A percentile compares a stretch with the other conserved stretches of the same genome.
Evolutionary conservation across 2,113 vertebrate genomes (phyloP).

Genomic region (Casuarius casuarius): DNA sequence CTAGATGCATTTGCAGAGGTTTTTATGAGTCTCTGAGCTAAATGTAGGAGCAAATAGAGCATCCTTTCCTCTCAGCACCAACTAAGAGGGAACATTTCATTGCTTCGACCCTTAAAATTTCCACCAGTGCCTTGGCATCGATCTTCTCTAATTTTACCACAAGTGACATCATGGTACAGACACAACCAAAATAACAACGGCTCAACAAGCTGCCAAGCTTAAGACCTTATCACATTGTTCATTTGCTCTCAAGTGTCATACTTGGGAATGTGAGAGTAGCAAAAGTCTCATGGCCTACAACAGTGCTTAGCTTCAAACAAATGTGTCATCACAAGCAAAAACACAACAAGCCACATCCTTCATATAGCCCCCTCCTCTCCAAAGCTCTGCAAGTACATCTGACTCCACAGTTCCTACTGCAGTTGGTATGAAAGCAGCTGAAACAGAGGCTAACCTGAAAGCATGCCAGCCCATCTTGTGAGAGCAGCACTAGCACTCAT

Average conservation of each 20-base stretch:
- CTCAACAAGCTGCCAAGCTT: neutral
- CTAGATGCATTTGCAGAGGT: neutral
- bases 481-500: neutral
- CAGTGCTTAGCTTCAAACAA: constrained; percentile 11
- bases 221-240: constrained; percentile 20
- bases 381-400: neutral
- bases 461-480: neutral
- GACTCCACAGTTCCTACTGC: neutral
- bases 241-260: neutral
- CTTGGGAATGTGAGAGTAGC: neutral
- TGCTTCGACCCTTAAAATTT: constrained; percentile 42
- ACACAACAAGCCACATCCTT: neutral
- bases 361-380: neutral
- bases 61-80: neutral
- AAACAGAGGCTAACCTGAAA: neutral
- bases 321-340: neutral
- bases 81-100: constrained; percentile 9
- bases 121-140: constrained; percentile 6
- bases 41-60: neutral
- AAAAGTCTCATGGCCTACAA: neutral
- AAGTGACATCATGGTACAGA: neutral
- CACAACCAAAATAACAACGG: neutral
- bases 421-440: neutral
- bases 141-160: neutral
- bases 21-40: neutral